These are phyloP conservation scores for Dryobotodes eremita DNA, from an alignment of 2,888 invertebrate species.

Conservation along the genomic window DNA sequence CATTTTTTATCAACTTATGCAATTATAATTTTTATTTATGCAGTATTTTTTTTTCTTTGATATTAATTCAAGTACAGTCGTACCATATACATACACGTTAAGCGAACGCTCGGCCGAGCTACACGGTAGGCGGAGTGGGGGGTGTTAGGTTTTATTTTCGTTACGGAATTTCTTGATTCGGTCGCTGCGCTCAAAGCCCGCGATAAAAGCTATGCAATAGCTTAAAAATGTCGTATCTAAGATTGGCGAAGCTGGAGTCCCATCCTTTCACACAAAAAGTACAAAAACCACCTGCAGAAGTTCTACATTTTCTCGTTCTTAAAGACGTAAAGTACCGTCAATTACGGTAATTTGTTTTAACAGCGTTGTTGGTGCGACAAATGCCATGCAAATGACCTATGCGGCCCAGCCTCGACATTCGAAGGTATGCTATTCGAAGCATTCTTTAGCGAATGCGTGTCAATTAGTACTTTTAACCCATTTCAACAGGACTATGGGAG, in stretches of 20 bases:
- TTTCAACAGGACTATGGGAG: slow-evolving; percentile 41
- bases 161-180: too few relatives aligned
- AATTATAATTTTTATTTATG: too few relatives aligned
- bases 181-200: too few relatives aligned
- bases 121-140: too few relatives aligned
- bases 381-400: slow-evolving; percentile 64
- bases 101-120: too few relatives aligned
- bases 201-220: too few relatives aligned
- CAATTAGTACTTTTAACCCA: slow-evolving; percentile 52
- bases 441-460: slow-evolving; percentile 52
- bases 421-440: slow-evolving; percentile 34
- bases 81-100: too few relatives aligned
- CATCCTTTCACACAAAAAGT: slow-evolving; percentile 3
- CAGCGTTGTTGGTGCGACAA: slow-evolving; percentile 50
- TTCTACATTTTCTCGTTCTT: slow-evolving; percentile 28
- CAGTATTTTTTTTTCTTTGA: too few relatives aligned
- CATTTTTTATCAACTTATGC: too few relatives aligned
- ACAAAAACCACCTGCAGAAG: slow-evolving; percentile 12
- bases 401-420: slow-evolving; percentile 42
- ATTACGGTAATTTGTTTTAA: slow-evolving; percentile 63
- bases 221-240: not conserved
- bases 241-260: not conserved
- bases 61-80: too few relatives aligned
- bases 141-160: too few relatives aligned
- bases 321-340: slow-evolving; percentile 48